A percentile compares a stretch with the other conserved stretches of the same genome.
phyloP scores from a whole-genome alignment of 2,797 vertebrate species.

The Gymnocypris eckloni region DNA sequence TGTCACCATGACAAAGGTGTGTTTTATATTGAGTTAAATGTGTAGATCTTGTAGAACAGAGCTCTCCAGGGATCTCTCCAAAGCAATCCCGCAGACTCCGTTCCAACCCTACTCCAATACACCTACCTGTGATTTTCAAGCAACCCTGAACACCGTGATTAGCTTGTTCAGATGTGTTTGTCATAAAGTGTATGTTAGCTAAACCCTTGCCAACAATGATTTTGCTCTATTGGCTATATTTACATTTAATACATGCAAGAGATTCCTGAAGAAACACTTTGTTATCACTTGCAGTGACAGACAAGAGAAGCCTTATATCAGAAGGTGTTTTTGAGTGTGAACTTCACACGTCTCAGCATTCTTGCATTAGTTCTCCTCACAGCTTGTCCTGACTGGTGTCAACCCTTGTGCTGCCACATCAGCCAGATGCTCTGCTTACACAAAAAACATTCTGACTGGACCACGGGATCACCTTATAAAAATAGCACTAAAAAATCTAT shows the following conservation, averaged over 20 bases:
- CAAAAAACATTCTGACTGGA: neutral
- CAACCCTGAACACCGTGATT: neutral
- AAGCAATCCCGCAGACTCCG: no score
- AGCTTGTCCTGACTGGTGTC: constrained; percentile 21
- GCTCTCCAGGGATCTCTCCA: neutral
- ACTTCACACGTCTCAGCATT: constrained; percentile 17
- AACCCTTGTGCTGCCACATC: neutral
- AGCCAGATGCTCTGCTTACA: neutral
- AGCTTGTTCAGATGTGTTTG: neutral
- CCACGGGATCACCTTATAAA: neutral
- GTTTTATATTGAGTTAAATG: neutral
- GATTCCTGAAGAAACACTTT: constrained; percentile 18
- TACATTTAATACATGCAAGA: neutral
- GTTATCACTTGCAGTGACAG: neutral
- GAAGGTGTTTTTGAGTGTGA: constrained; percentile 3
- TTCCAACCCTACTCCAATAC: neutral
- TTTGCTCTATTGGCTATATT: neutral
- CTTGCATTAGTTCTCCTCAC: constrained; percentile 16
- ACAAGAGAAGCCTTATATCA: neutral
- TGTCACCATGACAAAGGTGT: neutral
- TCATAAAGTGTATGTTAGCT: neutral
- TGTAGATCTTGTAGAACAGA: no score
- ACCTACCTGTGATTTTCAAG: neutral
- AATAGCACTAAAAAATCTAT: neutral
- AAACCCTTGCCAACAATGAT: neutral